Evolutionary conservation across 53 echinoderm and acorn worm species (phyloP).

Genomic region (Echinometra lucunter): DNA sequence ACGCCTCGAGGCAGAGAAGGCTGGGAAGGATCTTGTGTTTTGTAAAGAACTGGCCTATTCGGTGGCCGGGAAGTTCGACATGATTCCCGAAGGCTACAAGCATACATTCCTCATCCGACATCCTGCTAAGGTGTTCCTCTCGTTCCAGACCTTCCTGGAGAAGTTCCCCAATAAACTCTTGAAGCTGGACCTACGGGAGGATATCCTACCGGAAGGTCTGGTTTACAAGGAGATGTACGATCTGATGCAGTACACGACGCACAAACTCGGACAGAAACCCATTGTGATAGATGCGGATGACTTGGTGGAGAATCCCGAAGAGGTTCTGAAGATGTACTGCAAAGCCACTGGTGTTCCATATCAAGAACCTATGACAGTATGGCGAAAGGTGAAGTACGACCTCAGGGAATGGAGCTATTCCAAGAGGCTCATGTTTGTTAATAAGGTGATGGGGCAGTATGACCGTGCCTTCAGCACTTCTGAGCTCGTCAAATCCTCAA

Average conservation of each 20-base stretch:
- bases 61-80: conserved; percentile 81
- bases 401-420: conserved; percentile 88
- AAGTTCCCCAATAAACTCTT: conserved; percentile 79
- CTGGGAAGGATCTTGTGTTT: conserved; percentile 80
- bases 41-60: conserved; percentile 94
- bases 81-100: conserved; percentile 83
- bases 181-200: conserved; percentile 72
- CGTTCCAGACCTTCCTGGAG: conserved; percentile 80
- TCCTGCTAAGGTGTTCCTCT: conserved; percentile 89
- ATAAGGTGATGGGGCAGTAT: conserved; percentile 92
- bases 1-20: conserved; percentile 77
- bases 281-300: conserved; percentile 96
- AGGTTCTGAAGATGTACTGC: conserved; percentile 84
- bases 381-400: conserved; percentile 85
- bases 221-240: conserved; percentile 88
- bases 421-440: conserved; percentile 87
- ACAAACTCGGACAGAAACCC: conserved; percentile 84
- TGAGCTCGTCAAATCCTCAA: conserved; percentile 73
- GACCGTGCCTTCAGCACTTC: conserved; percentile 88
- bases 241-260: conserved; percentile 79
- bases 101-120: conserved; percentile 96
- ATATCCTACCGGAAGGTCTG: conserved; percentile 85
- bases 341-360: conserved; percentile 83
- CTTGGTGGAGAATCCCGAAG: conserved; percentile 83
- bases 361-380: conserved; percentile 78